Conservation (phyloP, 2,113 vertebrate genomes). For the Copsychus sechellarum region DNA sequence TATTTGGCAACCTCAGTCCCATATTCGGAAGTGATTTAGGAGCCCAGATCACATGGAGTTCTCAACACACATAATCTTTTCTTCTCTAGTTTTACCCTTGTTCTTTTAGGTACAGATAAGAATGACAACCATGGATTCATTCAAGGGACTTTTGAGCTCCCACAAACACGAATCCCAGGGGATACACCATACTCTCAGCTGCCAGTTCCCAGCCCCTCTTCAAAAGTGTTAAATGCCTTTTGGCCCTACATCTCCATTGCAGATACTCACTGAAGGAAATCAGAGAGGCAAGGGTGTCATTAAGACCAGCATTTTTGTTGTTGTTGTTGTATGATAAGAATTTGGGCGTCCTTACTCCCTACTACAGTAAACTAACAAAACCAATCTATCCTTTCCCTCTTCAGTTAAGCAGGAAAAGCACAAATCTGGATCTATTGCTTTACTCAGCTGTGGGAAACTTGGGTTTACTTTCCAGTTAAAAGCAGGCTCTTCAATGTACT, state of each 20-base stretch:
- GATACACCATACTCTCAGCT: not conserved
- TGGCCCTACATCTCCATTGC: not conserved
- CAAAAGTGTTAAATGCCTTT: not conserved
- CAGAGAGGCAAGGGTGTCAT: not conserved
- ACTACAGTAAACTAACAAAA: not conserved
- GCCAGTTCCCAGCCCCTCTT: not conserved
- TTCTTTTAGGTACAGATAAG: not conserved
- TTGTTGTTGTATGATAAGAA: not conserved
- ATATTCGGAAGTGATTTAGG: not conserved
- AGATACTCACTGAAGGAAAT: not conserved
- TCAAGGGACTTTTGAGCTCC: not conserved
- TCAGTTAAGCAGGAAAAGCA: slow-evolving; percentile 1
- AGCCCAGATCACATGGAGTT: not conserved
- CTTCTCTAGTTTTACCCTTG: not conserved
- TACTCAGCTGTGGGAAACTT: slow-evolving; percentile 45
- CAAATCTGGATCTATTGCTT: not conserved
- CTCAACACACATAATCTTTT: not conserved
- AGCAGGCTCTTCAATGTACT: not conserved
- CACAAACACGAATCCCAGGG: not conserved
- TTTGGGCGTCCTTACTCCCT: not conserved
- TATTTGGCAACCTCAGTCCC: not conserved
- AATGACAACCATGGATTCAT: not conserved
- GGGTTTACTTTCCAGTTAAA: slow-evolving; percentile 20
- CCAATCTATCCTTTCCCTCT: not conserved
- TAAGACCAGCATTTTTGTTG: not conserved